phyloP scores from a whole-genome alignment of 2,797 vertebrate species.

The Knipowitschia caucasica region DNA sequence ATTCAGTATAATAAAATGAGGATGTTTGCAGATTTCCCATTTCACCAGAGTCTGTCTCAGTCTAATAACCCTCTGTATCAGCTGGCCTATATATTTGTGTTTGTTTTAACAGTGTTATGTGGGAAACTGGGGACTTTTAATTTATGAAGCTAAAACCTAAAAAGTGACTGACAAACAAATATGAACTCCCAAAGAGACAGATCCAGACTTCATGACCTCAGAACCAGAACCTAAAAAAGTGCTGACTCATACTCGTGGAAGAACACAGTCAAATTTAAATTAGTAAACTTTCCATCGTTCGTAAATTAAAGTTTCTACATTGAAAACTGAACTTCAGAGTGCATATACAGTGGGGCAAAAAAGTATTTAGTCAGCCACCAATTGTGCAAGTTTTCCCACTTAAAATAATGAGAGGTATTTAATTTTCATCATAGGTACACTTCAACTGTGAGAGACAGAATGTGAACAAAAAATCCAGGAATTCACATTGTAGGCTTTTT shows the following conservation, averaged over 20 bases:
- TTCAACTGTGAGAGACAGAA: no score
- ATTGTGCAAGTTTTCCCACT: no score
- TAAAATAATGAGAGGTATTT: no score
- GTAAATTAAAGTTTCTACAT: background rate
- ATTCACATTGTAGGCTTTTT: no score
- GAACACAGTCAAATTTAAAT: slow-evolving; percentile 15
- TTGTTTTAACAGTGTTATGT: slow-evolving; percentile 62
- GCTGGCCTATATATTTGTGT: slow-evolving; percentile 59
- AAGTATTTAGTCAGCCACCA: no score
- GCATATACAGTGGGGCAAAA: background rate
- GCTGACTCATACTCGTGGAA: slow-evolving; percentile 56
- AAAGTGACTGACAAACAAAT: slow-evolving; percentile 71
- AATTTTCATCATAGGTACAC: no score
- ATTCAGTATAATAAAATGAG: background rate
- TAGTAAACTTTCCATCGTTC: background rate
- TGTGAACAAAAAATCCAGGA: no score
- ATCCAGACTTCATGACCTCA: slow-evolving; percentile 37
- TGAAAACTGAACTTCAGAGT: background rate
- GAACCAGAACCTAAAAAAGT: slow-evolving; percentile 16
- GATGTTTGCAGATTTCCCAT: slow-evolving; percentile 31
- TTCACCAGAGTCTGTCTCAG: slow-evolving; percentile 61
- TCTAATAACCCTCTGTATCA: slow-evolving; percentile 60
- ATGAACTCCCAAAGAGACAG: slow-evolving; percentile 58
- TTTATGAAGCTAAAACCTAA: slow-evolving; percentile 45
- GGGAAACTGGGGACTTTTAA: slow-evolving; percentile 58